These are phyloP conservation scores for Apodemus agrarius DNA, from an alignment of 2,797 vertebrate species.

Conservation along the genomic window DNA sequence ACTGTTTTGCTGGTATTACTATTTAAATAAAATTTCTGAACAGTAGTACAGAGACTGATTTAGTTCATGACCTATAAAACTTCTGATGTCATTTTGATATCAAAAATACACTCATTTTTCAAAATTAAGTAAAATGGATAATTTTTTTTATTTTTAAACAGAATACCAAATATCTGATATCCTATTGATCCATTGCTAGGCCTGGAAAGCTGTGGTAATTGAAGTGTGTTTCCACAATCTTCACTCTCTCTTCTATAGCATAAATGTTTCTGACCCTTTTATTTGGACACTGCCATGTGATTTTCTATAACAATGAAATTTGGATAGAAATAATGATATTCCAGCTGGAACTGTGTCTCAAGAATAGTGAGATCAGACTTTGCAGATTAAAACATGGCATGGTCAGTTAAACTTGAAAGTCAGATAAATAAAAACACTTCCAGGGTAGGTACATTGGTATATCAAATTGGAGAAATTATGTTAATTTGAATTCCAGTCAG, in stretches of 20 bases:
- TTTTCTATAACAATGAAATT: background rate
- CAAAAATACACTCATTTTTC: background rate
- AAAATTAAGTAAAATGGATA: background rate
- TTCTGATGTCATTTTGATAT: background rate
- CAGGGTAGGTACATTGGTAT: background rate
- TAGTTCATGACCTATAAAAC: background rate
- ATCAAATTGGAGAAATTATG: background rate
- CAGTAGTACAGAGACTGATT: background rate
- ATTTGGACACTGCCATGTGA: background rate
- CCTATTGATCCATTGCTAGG: background rate
- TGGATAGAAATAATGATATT: background rate
- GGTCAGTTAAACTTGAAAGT: slow-evolving; percentile 24
- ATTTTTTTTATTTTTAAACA: background rate
- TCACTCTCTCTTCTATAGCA: background rate
- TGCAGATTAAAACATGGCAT: background rate
- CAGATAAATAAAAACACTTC: background rate
- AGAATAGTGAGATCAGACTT: background rate
- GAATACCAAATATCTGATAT: background rate
- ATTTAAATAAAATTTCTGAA: background rate
- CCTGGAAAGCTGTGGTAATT: background rate
- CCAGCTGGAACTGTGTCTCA: background rate
- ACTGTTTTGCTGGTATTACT: background rate
- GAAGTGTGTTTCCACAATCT: background rate
- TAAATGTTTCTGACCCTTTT: background rate
- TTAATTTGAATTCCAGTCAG: slow-evolving; percentile 28